Evolutionary conservation across 2,888 invertebrate genomes (phyloP).

Genomic region (Cheilosia grossa): DNA sequence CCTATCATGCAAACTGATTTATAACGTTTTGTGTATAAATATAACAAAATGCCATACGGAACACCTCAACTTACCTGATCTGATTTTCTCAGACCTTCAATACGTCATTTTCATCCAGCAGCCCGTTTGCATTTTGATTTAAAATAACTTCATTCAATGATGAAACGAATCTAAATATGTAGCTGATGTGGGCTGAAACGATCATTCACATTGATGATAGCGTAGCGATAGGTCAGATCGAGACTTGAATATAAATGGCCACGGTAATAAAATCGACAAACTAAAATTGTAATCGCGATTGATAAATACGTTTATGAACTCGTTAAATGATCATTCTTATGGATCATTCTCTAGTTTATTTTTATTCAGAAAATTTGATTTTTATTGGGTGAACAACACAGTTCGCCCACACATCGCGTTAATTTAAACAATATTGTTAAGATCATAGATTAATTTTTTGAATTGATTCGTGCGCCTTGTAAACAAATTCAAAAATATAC

Average conservation of each 20-base stretch:
- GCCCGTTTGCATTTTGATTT: conserved; percentile 29
- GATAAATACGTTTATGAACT: conserved; percentile 25
- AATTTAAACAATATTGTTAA: conserved; percentile 25
- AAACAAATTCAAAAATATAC: conserved; percentile 41
- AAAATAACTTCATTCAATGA: conserved; percentile 41
- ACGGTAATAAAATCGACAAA: conserved; percentile 44
- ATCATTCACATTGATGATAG: conserved; percentile 18
- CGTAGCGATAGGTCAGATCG: conserved; percentile 25
- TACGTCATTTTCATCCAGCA: conserved; percentile 37
- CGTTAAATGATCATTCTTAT: conserved; percentile 5
- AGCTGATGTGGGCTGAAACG: conserved; percentile 40
- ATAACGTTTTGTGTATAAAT: conserved; percentile 39
- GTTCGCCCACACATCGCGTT: conserved; percentile 36
- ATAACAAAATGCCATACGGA: conserved; percentile 29
- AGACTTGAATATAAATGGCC: conserved; percentile 54
- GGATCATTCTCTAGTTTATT: conserved; percentile 32
- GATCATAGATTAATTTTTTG: conserved; percentile 27
- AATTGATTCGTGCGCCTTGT: conserved; percentile 1
- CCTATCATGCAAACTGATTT: conserved; percentile 27
- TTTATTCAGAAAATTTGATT: conserved; percentile 21
- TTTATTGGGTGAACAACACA: conserved; percentile 38
- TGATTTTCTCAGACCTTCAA: conserved; percentile 47
- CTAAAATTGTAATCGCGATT: conserved; percentile 43
- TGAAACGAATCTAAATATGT: conserved; percentile 30
- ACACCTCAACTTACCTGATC: conserved; percentile 36